These are phyloP conservation scores for Teleogryllus oceanicus DNA, from an alignment of 2,888 invertebrate species.

Conservation along the genomic window DNA sequence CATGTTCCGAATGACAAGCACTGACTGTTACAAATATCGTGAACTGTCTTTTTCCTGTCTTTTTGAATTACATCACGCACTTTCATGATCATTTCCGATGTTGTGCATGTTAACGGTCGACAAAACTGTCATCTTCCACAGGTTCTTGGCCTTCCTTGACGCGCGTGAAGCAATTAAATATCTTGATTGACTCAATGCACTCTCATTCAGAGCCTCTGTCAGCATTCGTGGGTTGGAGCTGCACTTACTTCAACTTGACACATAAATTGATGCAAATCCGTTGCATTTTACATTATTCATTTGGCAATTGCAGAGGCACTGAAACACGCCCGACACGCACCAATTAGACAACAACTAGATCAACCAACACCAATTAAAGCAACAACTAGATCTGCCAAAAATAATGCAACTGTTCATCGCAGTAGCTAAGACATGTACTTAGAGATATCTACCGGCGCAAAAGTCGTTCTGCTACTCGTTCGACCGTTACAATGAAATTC, in stretches of 20 bases:
- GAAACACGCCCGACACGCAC: neutral
- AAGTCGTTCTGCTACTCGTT: no score
- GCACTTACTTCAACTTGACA: neutral
- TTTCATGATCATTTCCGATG: neutral
- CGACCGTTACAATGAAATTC: no score
- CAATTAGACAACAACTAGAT: no score
- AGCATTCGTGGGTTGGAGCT: neutral
- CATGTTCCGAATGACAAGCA: neutral
- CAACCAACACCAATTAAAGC: no score
- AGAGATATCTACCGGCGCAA: no score
- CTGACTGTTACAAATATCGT: neutral
- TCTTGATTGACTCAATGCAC: neutral
- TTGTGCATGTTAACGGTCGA: neutral
- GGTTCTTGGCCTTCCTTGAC: neutral
- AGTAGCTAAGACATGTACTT: no score
- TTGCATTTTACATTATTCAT: neutral
- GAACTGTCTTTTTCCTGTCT: neutral
- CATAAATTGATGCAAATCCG: neutral
- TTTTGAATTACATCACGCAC: neutral
- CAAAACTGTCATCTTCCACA: neutral
- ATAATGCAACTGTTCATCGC: neutral
- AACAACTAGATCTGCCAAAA: no score
- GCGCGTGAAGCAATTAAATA: neutral
- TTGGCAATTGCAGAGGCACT: no score
- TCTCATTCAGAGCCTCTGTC: neutral